Evolutionary conservation across 2,888 invertebrate species (phyloP), one percentile per base, ranked within the genome.

Genomic region (Allolobophora icterica): DNA sequence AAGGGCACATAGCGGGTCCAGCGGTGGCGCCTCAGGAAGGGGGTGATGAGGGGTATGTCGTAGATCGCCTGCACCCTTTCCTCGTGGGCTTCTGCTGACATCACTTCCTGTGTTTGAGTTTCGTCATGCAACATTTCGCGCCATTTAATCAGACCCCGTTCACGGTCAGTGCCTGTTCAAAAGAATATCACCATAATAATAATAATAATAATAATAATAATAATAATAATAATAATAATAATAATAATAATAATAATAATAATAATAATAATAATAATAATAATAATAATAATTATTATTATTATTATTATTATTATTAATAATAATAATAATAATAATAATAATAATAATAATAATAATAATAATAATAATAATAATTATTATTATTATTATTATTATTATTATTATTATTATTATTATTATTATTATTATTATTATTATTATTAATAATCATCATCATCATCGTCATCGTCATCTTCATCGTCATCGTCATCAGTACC

Each of bases 1-100:
- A 92, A 90, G 24, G 92, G 92, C 30, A 92, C 34, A 89, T 84
- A 92, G 15, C 89, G 40, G 8, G 92, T 92, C 91, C 92, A 92
- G 58, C 71, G 90, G 90, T 58, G 90, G 35, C 84, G 45, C 30
- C 71, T 45, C 21, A 92, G 84, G 30, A 24, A 45, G 58, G 42
- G 90, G 84, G 92, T 91, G 38, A 91, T 89, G 35, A 89, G 45
- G 19, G 92, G 92, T 13, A 92, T 91, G 87, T 92, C 92, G 89
- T 92, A 92, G 45, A 71, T 42, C 15, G 40, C 52, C 38, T 34
- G 30, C 34, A 34, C 87, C 33, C 84, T 42, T n/a, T 91, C 90
- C 24, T 30, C 35, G 42, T 90, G 33, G 30, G 84, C 87, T n/a
- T 89, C 84, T 21, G 42, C 83, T n/a, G 52, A 21, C 13, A 17